Percentiles rank a stretch among this genome's conserved stretches.
Evolutionary conservation across 2,888 invertebrate species (phyloP).

Genomic region (Xanthorhoe spadicearia): DNA sequence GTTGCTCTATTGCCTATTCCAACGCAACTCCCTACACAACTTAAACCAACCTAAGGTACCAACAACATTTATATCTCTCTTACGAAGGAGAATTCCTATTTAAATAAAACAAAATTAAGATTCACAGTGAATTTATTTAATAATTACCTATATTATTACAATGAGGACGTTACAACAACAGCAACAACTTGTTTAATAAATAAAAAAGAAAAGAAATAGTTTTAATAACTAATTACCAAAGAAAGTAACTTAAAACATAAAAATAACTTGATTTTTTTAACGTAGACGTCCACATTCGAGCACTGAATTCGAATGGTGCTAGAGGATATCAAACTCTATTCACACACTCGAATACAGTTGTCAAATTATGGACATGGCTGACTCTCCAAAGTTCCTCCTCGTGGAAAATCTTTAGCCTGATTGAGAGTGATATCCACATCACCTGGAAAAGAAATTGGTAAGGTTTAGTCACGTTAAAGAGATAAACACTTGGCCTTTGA

Average conservation of each 20-base stretch:
- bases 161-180: no score
- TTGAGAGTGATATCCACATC: background rate
- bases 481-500: background rate
- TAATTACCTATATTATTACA: no score
- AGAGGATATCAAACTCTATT: constrained; percentile 85
- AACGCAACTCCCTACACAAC: no score
- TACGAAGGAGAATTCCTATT: no score
- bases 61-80: no score
- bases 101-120: no score
- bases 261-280: background rate
- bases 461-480: background rate
- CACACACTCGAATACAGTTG: constrained; percentile 89
- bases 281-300: constrained; percentile 75
- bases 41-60: no score
- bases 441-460: background rate
- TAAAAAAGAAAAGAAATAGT: background rate
- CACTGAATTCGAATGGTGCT: constrained; percentile 90
- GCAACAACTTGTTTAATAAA: no score
- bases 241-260: background rate
- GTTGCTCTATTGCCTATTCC: no score
- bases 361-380: constrained; percentile 73
- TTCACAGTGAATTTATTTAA: no score
- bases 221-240: background rate
- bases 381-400: background rate
- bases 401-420: background rate